Conservation (phyloP, 2,113 vertebrate genomes). For the Meleagris gallopavo region DNA sequence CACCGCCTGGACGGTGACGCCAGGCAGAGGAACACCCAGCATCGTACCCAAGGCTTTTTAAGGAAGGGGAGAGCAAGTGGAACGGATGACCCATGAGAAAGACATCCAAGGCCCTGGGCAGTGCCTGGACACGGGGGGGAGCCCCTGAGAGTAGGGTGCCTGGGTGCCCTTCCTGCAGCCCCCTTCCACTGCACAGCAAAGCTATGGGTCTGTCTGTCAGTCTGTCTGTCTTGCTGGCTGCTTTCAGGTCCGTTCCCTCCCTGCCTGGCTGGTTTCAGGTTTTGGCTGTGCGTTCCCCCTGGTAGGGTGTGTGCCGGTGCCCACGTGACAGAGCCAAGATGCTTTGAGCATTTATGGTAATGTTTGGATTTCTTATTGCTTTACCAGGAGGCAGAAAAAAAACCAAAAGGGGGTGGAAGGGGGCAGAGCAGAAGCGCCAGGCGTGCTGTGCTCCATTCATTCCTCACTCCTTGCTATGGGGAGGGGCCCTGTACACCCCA, state of each 20-base stretch:
- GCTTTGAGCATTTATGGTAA: conserved; percentile 82
- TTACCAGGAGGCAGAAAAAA: background rate
- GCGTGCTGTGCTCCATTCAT: background rate
- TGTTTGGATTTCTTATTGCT: conserved; percentile 68
- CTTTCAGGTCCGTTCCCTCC: background rate
- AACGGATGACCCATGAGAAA: background rate
- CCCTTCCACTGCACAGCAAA: background rate
- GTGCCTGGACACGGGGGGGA: rapidly evolving
- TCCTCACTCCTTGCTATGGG: too few relatives aligned
- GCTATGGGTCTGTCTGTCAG: rapidly evolving
- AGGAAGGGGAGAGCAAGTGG: background rate
- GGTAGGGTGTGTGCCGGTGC: background rate
- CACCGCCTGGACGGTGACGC: rapidly evolving
- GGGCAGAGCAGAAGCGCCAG: background rate
- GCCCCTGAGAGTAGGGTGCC: rapidly evolving
- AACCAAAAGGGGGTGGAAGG: background rate
- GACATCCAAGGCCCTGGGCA: rapidly evolving
- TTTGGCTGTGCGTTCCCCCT: background rate
- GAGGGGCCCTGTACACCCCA: background rate
- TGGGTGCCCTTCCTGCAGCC: background rate
- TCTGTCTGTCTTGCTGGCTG: background rate
- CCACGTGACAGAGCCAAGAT: background rate
- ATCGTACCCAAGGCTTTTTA: conserved; percentile 34
- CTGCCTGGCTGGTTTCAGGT: background rate
- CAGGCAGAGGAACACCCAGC: background rate